Evolutionary conservation across 2,888 invertebrate species (phyloP).

Genomic region (Timandra comae): DNA sequence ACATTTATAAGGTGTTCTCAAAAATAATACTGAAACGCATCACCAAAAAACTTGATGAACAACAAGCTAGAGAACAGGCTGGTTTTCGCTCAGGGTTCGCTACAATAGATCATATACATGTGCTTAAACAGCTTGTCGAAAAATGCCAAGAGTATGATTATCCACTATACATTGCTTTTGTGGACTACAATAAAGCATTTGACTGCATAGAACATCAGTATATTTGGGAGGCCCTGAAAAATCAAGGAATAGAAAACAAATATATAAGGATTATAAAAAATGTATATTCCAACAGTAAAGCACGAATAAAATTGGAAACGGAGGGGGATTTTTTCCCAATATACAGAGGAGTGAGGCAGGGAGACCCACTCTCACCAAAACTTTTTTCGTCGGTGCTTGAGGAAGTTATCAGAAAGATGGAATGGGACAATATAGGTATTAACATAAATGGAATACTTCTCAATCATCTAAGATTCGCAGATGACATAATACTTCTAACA

Average conservation of each 20-base stretch:
- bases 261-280: conserved; percentile 1
- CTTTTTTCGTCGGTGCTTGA: conserved; percentile 3
- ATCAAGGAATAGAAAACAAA: conserved; percentile 1
- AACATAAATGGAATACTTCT: conserved; percentile 2
- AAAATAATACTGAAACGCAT: conserved; percentile 2
- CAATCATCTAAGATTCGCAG: conserved; percentile 5
- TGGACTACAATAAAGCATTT: conserved; percentile 5
- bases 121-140: conserved; percentile 2
- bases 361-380: conserved; percentile 6
- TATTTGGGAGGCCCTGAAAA: conserved; percentile 1
- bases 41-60: not conserved
- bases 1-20: too few species aligned
- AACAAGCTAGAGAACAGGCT: conserved; percentile 2
- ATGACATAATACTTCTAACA: conserved; percentile 6
- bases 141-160: conserved; percentile 3
- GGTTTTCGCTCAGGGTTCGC: conserved; percentile 1
- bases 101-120: conserved; percentile 14
- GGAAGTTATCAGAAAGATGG: conserved; percentile 1
- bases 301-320: conserved; percentile 3
- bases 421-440: conserved; percentile 1
- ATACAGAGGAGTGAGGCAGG: conserved; percentile 5
- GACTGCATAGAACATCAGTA: not conserved
- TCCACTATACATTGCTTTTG: conserved; percentile 3
- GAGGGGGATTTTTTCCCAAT: conserved; percentile 4
- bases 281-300: conserved; percentile 4